Base-by-base conservation (phyloP, 2,113 vertebrate genomes). In the Chamaetylas fuelleborni region DNA sequence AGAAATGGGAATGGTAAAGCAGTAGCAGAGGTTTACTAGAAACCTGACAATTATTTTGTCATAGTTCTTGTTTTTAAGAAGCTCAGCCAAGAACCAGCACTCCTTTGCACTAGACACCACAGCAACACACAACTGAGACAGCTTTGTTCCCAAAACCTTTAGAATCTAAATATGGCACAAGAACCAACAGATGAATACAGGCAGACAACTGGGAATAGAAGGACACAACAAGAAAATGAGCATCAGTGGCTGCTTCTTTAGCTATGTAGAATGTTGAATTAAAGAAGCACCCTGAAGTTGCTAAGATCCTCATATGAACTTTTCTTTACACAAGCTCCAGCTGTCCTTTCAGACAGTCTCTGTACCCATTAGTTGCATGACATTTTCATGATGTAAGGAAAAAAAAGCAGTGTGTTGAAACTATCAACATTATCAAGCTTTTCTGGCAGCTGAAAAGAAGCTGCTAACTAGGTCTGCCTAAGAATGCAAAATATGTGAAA, bases 401-500 rank as follows among this genome's bases (percentile, higher is more conserved):
- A 51, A 87, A 48, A 79, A 22, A 80, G 16, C 3, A 5, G 1
- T 73, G 12, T 69, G 26, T n/a, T 56, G 34, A 78, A 89, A 78
- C 7, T 51, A 51, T 51, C 33, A 50, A 57, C 16, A 20, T 69
- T 24, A 48, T 48, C 47, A 48, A 48, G 47, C 47, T 48, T 71
- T 43, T 31, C 43, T 79, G 48, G 33, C 34, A 84, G 43, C 34
- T 93, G 60, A 89, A 91, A 86, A 91, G 73, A 78, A 69, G 17
- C 24, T 76, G 10, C 3, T 56, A 57, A 48, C 61, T 45, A n/a
- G 12, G 23, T 73, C 45, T 93, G 36, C n/a, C 28, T 90, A 51
- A 24, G 33, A 54, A 82, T 45, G 31, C 14, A 18, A 36, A 79
- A 6, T 12, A 33, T 9, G 15, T 33, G 31, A 42, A 87, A 66